Conservation (phyloP, 2,888 invertebrate species). For the Eristalinus sepulchralis region DNA sequence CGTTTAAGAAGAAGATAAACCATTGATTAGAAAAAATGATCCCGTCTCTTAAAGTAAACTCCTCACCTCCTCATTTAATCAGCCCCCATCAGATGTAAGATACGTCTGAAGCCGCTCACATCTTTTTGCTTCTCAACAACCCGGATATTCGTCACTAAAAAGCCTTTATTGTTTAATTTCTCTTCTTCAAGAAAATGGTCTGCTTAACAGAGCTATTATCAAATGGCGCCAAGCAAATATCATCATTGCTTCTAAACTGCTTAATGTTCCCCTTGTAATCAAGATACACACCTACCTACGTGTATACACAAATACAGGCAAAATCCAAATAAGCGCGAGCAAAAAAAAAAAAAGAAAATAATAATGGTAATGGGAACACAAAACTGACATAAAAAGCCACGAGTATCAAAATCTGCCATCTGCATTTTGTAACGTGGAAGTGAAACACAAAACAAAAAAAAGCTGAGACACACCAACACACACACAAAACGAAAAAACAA, state of each 20-base stretch:
- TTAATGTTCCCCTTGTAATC: conserved; percentile 26
- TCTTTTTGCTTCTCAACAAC: not conserved
- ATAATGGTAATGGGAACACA: conserved; percentile 61
- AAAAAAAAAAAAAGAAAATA: conserved; percentile 19
- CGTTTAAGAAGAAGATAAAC: not conserved
- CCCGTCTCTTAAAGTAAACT: not conserved
- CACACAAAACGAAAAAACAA: not conserved
- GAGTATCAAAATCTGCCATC: conserved; percentile 51
- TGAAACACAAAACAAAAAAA: not conserved
- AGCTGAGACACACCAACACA: too few species aligned
- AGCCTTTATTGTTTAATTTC: not conserved
- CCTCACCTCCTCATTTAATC: not conserved
- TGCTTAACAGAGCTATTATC: not conserved
- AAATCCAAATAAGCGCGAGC: conserved; percentile 7
- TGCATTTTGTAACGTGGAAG: conserved; percentile 42
- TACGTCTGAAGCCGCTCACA: not conserved
- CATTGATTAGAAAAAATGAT: not conserved
- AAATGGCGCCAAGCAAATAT: conserved; percentile 38
- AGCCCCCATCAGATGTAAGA: not conserved
- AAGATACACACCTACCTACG: conserved; percentile 23
- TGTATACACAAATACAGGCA: conserved; percentile 11
- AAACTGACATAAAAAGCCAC: conserved; percentile 46
- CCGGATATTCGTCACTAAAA: not conserved
- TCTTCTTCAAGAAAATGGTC: not conserved
- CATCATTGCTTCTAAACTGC: conserved; percentile 50